Conservation (phyloP, 2,888 invertebrate genomes). For the Acleris sparsana region DNA sequence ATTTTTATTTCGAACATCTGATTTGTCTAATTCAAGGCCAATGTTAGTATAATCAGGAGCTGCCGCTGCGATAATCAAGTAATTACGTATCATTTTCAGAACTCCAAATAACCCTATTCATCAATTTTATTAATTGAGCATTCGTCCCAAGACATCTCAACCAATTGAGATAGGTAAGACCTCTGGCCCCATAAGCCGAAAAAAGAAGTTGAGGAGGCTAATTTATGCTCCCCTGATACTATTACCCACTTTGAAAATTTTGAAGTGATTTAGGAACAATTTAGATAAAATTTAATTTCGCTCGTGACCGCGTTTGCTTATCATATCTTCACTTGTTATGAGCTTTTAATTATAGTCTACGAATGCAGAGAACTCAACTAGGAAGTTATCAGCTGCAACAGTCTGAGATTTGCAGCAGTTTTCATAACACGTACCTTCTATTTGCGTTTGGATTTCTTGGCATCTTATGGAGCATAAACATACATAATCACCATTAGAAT, state of each 20-base stretch:
- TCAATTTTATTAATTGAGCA: background rate
- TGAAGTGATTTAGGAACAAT: slow-evolving; percentile 25
- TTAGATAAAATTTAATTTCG: slow-evolving; percentile 29
- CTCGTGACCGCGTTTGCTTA: slow-evolving; percentile 31
- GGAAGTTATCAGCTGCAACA: slow-evolving; percentile 3
- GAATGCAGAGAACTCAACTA: slow-evolving; percentile 8
- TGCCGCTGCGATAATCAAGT: slow-evolving; percentile 14
- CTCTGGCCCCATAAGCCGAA: background rate
- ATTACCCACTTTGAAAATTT: slow-evolving; percentile 12
- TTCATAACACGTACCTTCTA: no score
- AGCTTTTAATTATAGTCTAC: slow-evolving; percentile 33
- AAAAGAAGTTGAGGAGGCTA: background rate
- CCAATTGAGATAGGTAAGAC: background rate
- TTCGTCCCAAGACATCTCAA: background rate
- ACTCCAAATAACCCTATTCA: background rate
- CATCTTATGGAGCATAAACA: no score
- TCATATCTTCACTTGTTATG: slow-evolving; percentile 23
- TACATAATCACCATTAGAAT: no score
- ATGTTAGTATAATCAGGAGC: slow-evolving; percentile 12
- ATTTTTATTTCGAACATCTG: slow-evolving; percentile 5
- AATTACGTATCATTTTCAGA: background rate
- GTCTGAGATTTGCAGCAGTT: no score
- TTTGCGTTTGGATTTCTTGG: no score
- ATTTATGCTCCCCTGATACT: slow-evolving; percentile 5
- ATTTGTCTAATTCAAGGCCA: slow-evolving; percentile 13